Evolutionary conservation across 2,888 invertebrate species (phyloP).

Genomic region (Chrysolina haemoptera): DNA sequence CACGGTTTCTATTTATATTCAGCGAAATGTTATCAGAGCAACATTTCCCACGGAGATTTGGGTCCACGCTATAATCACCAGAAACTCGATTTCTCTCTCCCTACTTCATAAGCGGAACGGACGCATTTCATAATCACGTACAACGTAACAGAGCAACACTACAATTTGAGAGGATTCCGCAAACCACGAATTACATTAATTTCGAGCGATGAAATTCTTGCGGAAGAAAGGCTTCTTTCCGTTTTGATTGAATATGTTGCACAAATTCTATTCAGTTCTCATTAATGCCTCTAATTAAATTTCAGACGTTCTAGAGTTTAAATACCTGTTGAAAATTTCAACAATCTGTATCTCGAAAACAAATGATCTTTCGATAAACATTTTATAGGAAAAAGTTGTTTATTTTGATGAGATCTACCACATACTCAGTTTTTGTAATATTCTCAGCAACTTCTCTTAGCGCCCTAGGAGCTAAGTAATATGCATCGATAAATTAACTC

Average conservation of each 20-base stretch:
- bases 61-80: conserved; percentile 15
- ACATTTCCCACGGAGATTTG: conserved; percentile 16
- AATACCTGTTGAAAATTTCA: too few relatives aligned
- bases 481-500: too few relatives aligned
- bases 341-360: too few relatives aligned
- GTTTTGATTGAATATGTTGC: neutral
- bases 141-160: conserved; percentile 23
- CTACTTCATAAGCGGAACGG: conserved; percentile 14
- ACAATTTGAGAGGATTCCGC: conserved; percentile 25
- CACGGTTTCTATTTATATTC: neutral
- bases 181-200: conserved; percentile 30
- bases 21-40: neutral
- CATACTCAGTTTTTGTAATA: too few relatives aligned
- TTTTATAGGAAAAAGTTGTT: too few relatives aligned
- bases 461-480: too few relatives aligned
- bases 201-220: conserved; percentile 5
- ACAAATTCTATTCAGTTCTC: neutral
- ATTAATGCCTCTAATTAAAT: neutral
- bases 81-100: conserved; percentile 18
- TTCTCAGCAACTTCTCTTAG: too few relatives aligned
- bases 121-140: conserved; percentile 31
- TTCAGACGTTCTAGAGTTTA: neutral
- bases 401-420: too few relatives aligned
- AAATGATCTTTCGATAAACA: too few relatives aligned
- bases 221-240: neutral